Evolutionary conservation across 2,797 vertebrate species (phyloP).

Genomic region (Lerista edwardsae): DNA sequence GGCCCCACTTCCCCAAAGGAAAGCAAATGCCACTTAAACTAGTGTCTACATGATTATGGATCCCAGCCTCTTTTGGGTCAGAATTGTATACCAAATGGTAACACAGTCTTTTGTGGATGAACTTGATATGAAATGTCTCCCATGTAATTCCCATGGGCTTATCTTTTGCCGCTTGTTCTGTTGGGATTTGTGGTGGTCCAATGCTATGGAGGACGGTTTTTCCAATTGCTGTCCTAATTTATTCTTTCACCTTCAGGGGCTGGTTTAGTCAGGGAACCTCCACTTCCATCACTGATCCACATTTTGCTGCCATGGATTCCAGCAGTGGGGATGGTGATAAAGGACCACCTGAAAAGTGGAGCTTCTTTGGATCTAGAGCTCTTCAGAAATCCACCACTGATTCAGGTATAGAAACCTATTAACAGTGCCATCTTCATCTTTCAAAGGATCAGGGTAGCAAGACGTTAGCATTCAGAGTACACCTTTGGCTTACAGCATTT

Average conservation of each 20-base stretch:
- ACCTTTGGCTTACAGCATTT: background rate
- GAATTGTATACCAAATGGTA: background rate
- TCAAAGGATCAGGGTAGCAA: background rate
- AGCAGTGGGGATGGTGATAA: slow-evolving; percentile 69
- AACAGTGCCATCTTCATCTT: background rate
- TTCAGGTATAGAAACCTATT: slow-evolving; percentile 64
- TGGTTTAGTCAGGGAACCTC: slow-evolving; percentile 79
- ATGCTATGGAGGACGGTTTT: background rate
- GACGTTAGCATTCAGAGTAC: background rate
- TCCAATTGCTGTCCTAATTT: background rate
- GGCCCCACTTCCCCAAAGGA: background rate
- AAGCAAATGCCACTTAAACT: background rate
- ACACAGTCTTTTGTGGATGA: background rate
- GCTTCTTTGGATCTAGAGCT: slow-evolving; percentile 76
- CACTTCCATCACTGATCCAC: slow-evolving; percentile 69
- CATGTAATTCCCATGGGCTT: background rate
- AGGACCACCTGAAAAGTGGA: slow-evolving; percentile 76
- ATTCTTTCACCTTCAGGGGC: slow-evolving; percentile 62
- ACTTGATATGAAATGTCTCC: background rate
- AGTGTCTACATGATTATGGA: background rate
- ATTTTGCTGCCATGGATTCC: slow-evolving; percentile 64
- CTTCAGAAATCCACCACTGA: slow-evolving; percentile 76
- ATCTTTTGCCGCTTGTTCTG: background rate
- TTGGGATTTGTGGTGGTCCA: background rate
- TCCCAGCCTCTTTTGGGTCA: background rate